Base-by-base conservation (phyloP, 2,113 vertebrate genomes). In the Aepyceros melampus region DNA sequence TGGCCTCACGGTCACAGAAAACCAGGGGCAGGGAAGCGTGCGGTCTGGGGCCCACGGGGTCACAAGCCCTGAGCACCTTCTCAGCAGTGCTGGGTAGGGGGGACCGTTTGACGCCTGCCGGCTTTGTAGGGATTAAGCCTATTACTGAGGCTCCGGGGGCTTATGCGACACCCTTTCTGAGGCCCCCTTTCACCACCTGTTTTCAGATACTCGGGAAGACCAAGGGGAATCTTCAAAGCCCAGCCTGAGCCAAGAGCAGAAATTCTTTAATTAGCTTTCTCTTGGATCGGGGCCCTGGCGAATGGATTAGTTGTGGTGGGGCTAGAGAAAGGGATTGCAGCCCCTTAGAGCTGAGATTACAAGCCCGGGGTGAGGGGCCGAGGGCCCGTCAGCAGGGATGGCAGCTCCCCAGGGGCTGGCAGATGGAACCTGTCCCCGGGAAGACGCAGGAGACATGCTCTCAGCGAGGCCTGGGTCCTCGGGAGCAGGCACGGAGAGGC, bases 181-280 rank as follows among this genome's bases (percentile, higher is more conserved):
- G 2, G 7, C 58, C 92, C 85, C 64, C 29, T 81, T 83, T 79
- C 95, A 49, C 93, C 82, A 96, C 96, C 95, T 97, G 95, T 85
- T 97, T 95, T 86, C 97, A 95, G 74, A 96, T 76, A 79, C 95
- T 96, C 56, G 64, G 87, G 82, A 98, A 96, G 93, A 97, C 96
- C 74, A 85, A 92, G 94, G 79, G 95, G 87, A 93, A 95, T 94
- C 97, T 97, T 95, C 89, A 93, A 93, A 96, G 97, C 87, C 90
- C 93, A 91, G 91, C 62, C 95, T 84, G 89, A 95, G 97, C 97
- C 95, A 67, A 95, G 94, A 97, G 96, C 96, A 97, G 96, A 87
- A 93, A 95, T 95, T 96, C 97, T 97, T 97, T 98, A 97, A 98
- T 98, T 97, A 98, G 98, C 97, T 98, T 98, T 94, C 97, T 97